Conservation (phyloP, 2,113 vertebrate genomes). For the Rhinopomastus cyanomelas region DNA sequence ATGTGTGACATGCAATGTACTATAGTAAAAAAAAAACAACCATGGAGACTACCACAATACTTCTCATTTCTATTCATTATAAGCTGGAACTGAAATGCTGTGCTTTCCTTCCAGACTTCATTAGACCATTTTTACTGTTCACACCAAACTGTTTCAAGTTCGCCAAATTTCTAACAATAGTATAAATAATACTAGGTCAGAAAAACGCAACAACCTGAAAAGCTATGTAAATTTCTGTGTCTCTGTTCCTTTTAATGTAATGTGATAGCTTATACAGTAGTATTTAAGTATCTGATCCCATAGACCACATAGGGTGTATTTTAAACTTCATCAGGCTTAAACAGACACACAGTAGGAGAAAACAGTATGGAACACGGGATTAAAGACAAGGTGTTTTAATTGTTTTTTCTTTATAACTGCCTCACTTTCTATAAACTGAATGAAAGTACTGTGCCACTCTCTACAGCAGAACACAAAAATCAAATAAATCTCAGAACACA, state of each 20-base stretch:
- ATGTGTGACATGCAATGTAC: neutral
- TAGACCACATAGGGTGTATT: neutral
- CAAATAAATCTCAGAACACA: neutral
- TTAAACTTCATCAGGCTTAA: neutral
- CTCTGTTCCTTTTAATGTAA: neutral
- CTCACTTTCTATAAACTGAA: neutral
- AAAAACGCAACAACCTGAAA: neutral
- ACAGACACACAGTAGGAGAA: neutral
- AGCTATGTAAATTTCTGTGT: neutral
- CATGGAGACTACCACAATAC: neutral
- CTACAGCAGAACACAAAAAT: neutral
- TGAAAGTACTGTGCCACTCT: neutral
- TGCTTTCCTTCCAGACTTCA: neutral
- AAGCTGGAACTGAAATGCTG: neutral
- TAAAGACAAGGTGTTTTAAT: neutral
- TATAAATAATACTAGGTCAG: neutral
- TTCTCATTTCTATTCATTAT: neutral
- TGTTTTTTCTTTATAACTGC: neutral
- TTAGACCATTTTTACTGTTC: neutral
- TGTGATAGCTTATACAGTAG: neutral
- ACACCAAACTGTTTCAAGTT: neutral
- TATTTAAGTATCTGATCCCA: neutral
- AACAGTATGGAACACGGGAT: neutral
- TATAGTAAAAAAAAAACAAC: neutral
- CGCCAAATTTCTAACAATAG: neutral